These are phyloP conservation scores for Gallinago undulata DNA, from an alignment of 2,113 vertebrate genomes.

Conservation along the genomic window DNA sequence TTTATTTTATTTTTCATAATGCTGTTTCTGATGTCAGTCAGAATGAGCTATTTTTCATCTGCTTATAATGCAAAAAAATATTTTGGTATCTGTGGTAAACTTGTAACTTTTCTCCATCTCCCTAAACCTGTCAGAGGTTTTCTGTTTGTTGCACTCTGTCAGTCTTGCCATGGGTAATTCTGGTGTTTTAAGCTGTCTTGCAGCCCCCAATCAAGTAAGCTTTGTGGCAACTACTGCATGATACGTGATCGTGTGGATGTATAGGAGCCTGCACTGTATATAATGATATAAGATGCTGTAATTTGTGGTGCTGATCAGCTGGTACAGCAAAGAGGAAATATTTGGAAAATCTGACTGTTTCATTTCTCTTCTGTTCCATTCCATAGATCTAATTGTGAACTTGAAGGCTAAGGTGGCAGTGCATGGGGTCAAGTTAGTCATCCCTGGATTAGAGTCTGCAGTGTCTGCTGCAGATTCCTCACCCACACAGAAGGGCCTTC, in stretches of 20 bases:
- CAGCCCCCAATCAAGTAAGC: too few species aligned
- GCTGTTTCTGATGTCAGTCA: neutral
- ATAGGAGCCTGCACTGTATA: neutral
- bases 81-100: neutral
- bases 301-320: neutral
- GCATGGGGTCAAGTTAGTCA: conserved; percentile 82
- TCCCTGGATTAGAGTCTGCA: conserved; percentile 76
- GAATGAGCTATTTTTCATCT: neutral
- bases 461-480: neutral
- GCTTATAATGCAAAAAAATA: neutral
- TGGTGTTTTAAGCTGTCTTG: neutral
- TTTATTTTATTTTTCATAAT: neutral
- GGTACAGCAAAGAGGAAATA: neutral
- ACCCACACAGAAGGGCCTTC: conserved; percentile 70
- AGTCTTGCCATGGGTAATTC: neutral
- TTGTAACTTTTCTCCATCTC: neutral
- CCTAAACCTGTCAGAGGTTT: neutral
- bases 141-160: neutral
- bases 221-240: neutral
- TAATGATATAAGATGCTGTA: neutral
- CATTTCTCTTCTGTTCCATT: neutral
- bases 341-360: neutral
- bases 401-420: conserved; percentile 81
- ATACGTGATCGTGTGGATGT: neutral
- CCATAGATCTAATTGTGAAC: conserved; percentile 72